Evolutionary conservation across 1,140 invertebrate species (phyloP).

Genomic region (Hypothenemus hampei): DNA sequence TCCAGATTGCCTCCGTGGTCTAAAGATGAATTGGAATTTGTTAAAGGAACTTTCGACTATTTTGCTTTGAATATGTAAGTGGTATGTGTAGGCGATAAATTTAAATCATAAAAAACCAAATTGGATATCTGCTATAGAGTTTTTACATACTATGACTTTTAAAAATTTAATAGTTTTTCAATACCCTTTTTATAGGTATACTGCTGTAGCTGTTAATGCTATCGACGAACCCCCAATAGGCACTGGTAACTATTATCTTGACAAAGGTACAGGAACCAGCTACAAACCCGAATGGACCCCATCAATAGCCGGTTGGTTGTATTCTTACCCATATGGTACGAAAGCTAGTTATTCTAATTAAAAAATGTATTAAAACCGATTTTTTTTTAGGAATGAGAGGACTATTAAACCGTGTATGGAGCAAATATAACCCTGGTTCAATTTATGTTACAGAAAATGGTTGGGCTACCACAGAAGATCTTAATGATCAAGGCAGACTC

Average conservation of each 20-base stretch:
- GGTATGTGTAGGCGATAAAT: no score
- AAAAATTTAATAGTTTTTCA: no score
- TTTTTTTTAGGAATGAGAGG: constrained; percentile 33
- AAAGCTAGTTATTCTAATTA: no score
- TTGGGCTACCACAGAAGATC: constrained; percentile 29
- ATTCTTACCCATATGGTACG: constrained; percentile 15
- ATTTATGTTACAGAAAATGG: constrained; percentile 37
- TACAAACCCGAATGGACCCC: constrained; percentile 3
- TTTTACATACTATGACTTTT: no score
- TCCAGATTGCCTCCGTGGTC: constrained; percentile 60
- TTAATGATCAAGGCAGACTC: constrained; percentile 52
- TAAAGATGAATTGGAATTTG: constrained; percentile 44
- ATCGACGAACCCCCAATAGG: constrained; percentile 4
- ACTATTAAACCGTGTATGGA: constrained; percentile 36
- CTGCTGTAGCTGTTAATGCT: neutral
- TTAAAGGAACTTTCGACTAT: constrained; percentile 51
- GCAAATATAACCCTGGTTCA: constrained; percentile 29
- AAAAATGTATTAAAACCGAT: neutral
- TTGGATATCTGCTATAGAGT: no score
- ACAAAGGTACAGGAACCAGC: neutral
- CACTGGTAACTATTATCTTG: constrained; percentile 1
- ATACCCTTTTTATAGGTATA: constrained; percentile 11
- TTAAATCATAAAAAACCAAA: no score
- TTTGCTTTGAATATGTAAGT: constrained; percentile 38
- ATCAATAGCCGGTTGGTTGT: constrained; percentile 6